Percentiles rank a stretch among this genome's conserved stretches.
phyloP scores from a whole-genome alignment of 2,888 invertebrate genomes.

The Epinotia brunnichana region DNA sequence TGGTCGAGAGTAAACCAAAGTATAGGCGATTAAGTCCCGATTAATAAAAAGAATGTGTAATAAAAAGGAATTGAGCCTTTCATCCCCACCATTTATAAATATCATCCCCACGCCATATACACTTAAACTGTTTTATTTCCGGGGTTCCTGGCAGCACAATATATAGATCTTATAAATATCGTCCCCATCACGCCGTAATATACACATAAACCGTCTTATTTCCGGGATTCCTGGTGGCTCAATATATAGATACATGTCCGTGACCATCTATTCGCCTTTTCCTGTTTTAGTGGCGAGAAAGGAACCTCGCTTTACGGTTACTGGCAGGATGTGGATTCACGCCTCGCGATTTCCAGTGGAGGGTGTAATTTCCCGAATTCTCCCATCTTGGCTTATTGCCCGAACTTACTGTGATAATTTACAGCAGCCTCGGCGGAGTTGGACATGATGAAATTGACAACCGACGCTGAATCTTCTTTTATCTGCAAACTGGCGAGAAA shows the following conservation, averaged over 20 bases:
- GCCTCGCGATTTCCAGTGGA: conserved; percentile 27
- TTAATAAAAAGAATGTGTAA: too few relatives aligned
- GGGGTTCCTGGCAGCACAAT: too few relatives aligned
- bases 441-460: conserved; percentile 38
- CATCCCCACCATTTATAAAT: too few relatives aligned
- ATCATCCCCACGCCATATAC: too few relatives aligned
- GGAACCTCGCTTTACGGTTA: conserved; percentile 22
- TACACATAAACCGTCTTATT: background rate
- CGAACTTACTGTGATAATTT: conserved; percentile 34
- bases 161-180: too few relatives aligned
- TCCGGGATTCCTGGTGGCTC: background rate
- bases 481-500: conserved; percentile 4
- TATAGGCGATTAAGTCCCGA: too few relatives aligned
- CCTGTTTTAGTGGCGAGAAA: conserved; percentile 16
- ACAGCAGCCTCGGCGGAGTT: conserved; percentile 14
- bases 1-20: too few relatives aligned
- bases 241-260: background rate
- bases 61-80: too few relatives aligned
- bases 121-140: too few relatives aligned
- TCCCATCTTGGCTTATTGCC: conserved; percentile 35
- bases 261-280: conserved; percentile 12
- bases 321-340: conserved; percentile 35
- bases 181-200: background rate
- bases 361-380: conserved; percentile 39
- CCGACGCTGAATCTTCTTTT: conserved; percentile 29